Evolutionary conservation across 2,113 vertebrate genomes (phyloP), one percentile per base, ranked within the genome.

Genomic region (Siniperca knerii): DNA sequence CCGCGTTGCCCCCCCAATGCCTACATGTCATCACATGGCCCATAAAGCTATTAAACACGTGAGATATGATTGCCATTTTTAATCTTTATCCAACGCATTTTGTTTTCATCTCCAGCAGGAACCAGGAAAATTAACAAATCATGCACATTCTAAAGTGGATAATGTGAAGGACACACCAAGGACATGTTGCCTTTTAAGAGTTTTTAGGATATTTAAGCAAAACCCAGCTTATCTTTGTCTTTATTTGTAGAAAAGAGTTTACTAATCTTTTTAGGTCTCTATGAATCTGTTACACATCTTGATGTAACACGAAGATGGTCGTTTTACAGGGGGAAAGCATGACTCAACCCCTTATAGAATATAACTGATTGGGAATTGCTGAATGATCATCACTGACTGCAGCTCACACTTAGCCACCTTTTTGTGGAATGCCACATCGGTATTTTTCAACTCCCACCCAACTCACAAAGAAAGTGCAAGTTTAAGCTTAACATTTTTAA

Each of bases 101-200:
- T 42, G 37, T 64, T 81, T 72, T 82, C 12, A 76, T 77, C 61
- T 18, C 33, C 80, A 66, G 42, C n/a, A 37, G 35, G 6, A 44
- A 82, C 4, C 33, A 65, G 46, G 40, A 46, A 46, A 81, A 78
- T 69, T 8, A 84, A 74, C 9, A 76, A 60, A 88, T 54, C 79
- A 44, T 29, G 54, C 65, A 50, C 10, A 21, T 66, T 74, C 3
- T 69, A 83, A 83, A 90, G 76, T 87, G 44, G 82, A 81, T 82
- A 52, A 84, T 86, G 70, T 92, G 90, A 96, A 96, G 95, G 95
- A 87, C 95, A 95, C 77, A 86, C 87, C 92, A 96, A 96, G 95
- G 95, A 86, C 95, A 94, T 61, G 55, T 54, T 71, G 88, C 70
- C 70, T 86, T 82, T 75, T 52, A 23, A 57, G 6, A 46, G n/a